phyloP scores from a whole-genome alignment of 64 coral and sea anemone species.

The Orbicella faveolata region DNA sequence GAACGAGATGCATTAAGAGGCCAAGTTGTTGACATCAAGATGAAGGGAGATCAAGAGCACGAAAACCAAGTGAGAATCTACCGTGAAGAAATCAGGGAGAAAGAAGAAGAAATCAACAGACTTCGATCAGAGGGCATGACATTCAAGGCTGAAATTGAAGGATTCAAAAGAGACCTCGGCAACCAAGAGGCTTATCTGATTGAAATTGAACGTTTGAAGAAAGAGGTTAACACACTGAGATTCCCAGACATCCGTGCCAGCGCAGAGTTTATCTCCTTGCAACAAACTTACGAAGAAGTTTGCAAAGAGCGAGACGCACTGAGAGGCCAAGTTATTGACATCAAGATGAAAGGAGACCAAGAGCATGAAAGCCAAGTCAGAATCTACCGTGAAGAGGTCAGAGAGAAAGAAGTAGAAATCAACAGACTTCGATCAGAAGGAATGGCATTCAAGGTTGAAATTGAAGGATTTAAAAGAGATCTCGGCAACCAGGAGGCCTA shows the following conservation, averaged over 20 bases:
- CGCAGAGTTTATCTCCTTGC: constrained; percentile 39
- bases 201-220: constrained; percentile 32
- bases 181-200: constrained; percentile 20
- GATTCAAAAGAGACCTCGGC: constrained; percentile 25
- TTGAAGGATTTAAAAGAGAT: too few relatives aligned
- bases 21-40: constrained; percentile 45
- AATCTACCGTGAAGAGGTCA: constrained; percentile 17
- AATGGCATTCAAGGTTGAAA: too few relatives aligned
- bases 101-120: constrained; percentile 28
- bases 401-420: too few relatives aligned
- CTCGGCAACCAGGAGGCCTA: too few relatives aligned
- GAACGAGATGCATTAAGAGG: constrained; percentile 34
- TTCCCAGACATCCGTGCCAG: constrained; percentile 26
- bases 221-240: constrained; percentile 17
- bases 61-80: constrained; percentile 30
- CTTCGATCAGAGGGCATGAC: constrained; percentile 25
- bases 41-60: constrained; percentile 21
- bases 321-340: background rate
- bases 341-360: background rate
- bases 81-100: constrained; percentile 41
- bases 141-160: constrained; percentile 30
- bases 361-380: background rate
- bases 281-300: constrained; percentile 6
- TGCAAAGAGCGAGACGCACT: constrained; percentile 33
- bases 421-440: too few relatives aligned